These are phyloP conservation scores for Hipposideros armiger DNA, from an alignment of 2,113 vertebrate species.

Conservation along the genomic window DNA sequence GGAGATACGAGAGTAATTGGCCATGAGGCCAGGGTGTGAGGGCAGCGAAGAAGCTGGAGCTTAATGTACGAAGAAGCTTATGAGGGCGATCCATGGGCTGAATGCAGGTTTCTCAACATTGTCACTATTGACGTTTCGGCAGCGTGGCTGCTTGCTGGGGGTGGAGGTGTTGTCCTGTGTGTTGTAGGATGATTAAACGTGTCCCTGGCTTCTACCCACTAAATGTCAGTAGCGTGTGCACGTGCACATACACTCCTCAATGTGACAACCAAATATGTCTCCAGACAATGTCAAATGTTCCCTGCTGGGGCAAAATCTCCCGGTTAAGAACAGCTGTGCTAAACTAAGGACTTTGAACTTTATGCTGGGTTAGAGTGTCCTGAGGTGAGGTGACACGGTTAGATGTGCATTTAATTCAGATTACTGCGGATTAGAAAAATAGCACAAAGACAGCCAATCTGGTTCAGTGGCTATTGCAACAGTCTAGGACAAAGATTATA, in stretches of 20 bases:
- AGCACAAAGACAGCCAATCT: not conserved
- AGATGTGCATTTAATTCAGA: not conserved
- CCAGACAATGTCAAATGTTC: not conserved
- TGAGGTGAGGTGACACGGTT: not conserved
- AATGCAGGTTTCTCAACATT: not conserved
- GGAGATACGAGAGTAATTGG: not conserved
- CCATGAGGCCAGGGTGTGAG: not conserved
- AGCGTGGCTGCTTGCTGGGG: not conserved
- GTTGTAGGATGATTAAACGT: not conserved
- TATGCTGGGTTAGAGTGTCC: not conserved
- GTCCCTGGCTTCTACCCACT: not conserved
- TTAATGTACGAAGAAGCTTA: not conserved
- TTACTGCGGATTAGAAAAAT: not conserved
- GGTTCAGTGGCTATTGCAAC: not conserved
- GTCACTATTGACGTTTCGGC: too few relatives aligned
- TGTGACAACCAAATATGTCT: not conserved
- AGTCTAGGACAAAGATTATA: not conserved
- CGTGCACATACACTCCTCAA: too few relatives aligned
- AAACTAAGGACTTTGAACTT: not conserved
- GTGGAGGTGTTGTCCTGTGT: not conserved
- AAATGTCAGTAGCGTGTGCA: not conserved
- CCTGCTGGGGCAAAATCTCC: not conserved
- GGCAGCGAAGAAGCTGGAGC: not conserved
- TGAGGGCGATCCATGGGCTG: not conserved
- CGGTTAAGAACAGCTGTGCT: not conserved